A percentile compares a stretch with the other conserved stretches of the same genome.
These are phyloP conservation scores for Hemicentrotus pulcherrimus DNA, from an alignment of 35 echinoderm and acorn worm genomes.

Conservation along the genomic window DNA sequence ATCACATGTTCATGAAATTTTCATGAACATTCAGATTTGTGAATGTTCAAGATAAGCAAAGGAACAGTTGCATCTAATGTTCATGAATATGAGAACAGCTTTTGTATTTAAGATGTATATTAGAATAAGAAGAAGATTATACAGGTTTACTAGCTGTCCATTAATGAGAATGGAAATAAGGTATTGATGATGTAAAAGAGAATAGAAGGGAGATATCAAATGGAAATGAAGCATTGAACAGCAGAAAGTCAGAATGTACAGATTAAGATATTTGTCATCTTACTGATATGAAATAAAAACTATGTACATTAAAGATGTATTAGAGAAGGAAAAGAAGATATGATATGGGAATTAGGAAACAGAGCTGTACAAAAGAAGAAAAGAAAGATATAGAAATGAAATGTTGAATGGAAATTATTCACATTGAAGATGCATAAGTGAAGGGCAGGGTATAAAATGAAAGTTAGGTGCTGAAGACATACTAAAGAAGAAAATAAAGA, in stretches of 20 bases:
- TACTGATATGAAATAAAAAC: neutral
- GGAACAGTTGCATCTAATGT: no score
- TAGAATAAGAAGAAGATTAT: neutral
- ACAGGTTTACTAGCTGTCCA: neutral
- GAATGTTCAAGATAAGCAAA: no score
- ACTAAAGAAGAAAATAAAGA: no score
- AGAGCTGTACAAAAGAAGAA: neutral
- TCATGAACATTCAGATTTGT: no score
- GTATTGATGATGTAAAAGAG: neutral
- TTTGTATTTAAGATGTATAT: no score
- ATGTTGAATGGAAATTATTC: neutral
- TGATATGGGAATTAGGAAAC: no score
- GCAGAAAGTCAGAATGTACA: neutral
- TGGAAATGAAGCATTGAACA: no score
- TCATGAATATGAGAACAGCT: no score
- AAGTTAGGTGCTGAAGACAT: no score
- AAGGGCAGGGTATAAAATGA: no score
- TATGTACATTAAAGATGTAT: neutral
- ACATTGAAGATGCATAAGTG: no score
- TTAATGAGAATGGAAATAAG: neutral
- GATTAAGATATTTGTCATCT: neutral
- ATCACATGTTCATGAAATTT: no score
- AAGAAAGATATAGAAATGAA: neutral
- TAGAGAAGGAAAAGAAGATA: neutral
- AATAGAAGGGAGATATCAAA: neutral